These are phyloP conservation scores for Coptotermes formosanus DNA, from an alignment of 1,140 invertebrate genomes.

Conservation along the genomic window DNA sequence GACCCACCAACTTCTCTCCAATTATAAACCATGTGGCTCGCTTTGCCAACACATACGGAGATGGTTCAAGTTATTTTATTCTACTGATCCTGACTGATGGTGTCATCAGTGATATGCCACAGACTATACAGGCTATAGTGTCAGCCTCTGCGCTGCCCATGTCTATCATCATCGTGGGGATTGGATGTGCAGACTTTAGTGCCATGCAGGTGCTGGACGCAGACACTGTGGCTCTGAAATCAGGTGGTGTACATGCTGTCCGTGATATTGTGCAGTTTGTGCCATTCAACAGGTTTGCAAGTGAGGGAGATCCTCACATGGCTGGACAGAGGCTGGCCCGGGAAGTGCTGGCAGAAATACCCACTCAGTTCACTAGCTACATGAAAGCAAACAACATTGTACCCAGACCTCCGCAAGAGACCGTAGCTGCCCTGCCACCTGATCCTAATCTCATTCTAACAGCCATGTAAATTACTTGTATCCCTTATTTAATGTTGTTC, in stretches of 20 bases:
- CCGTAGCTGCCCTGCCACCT: constrained; percentile 39
- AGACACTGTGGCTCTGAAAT: constrained; percentile 54
- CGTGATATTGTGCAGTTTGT: constrained; percentile 65
- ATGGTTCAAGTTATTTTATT: constrained; percentile 61
- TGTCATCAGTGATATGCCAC: constrained; percentile 64
- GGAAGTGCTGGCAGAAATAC: constrained; percentile 63
- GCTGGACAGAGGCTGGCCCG: constrained; percentile 52
- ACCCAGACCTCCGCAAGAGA: constrained; percentile 44
- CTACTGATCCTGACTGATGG: constrained; percentile 68
- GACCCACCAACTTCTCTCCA: constrained; percentile 66
- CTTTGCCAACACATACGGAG: constrained; percentile 47
- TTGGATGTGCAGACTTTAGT: constrained; percentile 59
- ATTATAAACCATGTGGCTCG: constrained; percentile 59
- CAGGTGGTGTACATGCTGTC: constrained; percentile 49
- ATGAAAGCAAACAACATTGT: constrained; percentile 56
- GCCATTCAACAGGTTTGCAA: constrained; percentile 52
- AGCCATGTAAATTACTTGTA: constrained; percentile 10
- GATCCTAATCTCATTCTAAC: constrained; percentile 39
- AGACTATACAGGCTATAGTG: constrained; percentile 54
- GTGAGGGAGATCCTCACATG: constrained; percentile 38
- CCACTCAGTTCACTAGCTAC: constrained; percentile 57
- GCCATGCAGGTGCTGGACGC: constrained; percentile 61
- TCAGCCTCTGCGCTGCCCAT: constrained; percentile 56
- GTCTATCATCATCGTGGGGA: constrained; percentile 63
- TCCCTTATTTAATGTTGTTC: too few species aligned